Base-by-base conservation (phyloP, 2,797 vertebrate species). In the Orestias chungarensis region DNA sequence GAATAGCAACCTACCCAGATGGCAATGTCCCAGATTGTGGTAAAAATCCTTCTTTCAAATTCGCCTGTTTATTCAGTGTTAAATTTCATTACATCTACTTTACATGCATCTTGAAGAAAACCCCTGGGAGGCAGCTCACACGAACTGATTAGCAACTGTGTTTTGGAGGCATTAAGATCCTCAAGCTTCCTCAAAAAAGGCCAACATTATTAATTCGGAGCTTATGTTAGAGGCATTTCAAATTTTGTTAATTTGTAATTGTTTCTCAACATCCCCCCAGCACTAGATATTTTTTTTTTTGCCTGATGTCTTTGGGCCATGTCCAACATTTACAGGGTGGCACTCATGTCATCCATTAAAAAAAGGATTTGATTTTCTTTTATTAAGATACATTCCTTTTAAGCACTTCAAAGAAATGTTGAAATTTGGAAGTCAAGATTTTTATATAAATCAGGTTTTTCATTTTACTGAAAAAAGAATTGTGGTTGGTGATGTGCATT, bases 101-200 rank as follows among this genome's bases (percentile, higher is more conserved):
- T 69, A n/a, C n/a, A 29, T 72, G 38, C 64, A 64, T 71, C 76
- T 64, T 69, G 27, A 64, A 71, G 59, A 64, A 76, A 75, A 57
- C 68, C 67, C 43, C 12, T 6, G 20, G 35, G 62, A 70, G 68
- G n/a, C 17, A 15, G 49, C 64, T 75, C 47, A 44, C 55, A 65
- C 72, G n/a, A n/a, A 61, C 38, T 75, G 71, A 87, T 83, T 74
- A 79, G 71, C 50, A 72, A 49, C 84, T 71, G 38, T 64, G 49
- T 76, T 64, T 75, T 43, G 33, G 20, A 33, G 66, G 55, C 66
- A 82, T 84, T 76, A 85, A 73, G 54, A 74, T 47, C 81, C 70
- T 70, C 64, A 43, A 77, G 54, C 52, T 67, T 59, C 54, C 68
- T 29, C 66, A 50, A 72, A 76, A 62, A 76, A 65, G 18, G 31